phyloP scores from a whole-genome alignment of 2,888 invertebrate species.

The Meiosimyza platycephala region DNA sequence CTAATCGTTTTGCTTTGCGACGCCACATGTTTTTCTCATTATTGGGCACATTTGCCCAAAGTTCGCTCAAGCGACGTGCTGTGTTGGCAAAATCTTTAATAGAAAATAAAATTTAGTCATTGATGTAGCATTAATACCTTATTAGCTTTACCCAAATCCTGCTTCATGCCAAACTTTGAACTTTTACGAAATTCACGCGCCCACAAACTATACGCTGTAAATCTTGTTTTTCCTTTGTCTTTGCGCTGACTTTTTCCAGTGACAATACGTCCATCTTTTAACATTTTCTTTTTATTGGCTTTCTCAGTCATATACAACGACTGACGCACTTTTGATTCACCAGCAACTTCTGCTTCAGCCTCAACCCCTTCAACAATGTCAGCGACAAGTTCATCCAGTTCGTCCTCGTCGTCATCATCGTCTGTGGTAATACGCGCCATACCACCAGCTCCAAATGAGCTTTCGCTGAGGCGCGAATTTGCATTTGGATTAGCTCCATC shows the following conservation, averaged over 20 bases:
- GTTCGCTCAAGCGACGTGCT: constrained; percentile 85
- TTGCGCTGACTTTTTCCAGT: constrained; percentile 81
- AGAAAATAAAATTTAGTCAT: not conserved
- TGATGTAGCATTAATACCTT: not conserved
- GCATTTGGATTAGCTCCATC: constrained; percentile 45
- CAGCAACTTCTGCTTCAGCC: constrained; percentile 46
- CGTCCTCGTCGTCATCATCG: constrained; percentile 55
- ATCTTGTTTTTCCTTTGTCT: constrained; percentile 82
- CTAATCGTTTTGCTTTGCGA: constrained; percentile 76
- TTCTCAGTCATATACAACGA: constrained; percentile 83
- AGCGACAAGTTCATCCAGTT: constrained; percentile 60
- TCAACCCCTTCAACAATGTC: constrained; percentile 60
- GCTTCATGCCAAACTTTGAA: constrained; percentile 44
- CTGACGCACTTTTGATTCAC: constrained; percentile 61
- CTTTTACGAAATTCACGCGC: constrained; percentile 83
- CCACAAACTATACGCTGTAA: constrained; percentile 93
- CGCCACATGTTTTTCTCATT: constrained; percentile 80
- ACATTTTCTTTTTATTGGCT: constrained; percentile 78
- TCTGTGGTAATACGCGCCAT: constrained; percentile 16
- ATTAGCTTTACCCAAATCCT: constrained; percentile 52
- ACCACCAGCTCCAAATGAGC: constrained; percentile 31
- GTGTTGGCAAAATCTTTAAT: constrained; percentile 80
- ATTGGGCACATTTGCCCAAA: constrained; percentile 86
- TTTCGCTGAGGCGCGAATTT: not conserved
- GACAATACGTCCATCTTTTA: constrained; percentile 72